phyloP scores from a whole-genome alignment of 2,888 invertebrate genomes.

The Drosophila flavopinicola region DNA sequence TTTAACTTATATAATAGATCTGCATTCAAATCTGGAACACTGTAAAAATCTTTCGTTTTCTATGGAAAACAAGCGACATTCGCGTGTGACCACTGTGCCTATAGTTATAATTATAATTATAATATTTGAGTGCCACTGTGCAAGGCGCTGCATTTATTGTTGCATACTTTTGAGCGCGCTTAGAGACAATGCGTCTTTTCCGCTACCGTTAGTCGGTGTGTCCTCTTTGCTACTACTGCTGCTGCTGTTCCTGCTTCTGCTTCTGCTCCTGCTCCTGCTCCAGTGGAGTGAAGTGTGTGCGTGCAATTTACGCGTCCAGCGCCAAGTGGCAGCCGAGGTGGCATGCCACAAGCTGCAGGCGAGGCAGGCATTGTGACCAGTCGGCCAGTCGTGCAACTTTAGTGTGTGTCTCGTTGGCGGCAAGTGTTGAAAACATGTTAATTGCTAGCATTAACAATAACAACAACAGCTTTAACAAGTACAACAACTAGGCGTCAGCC shows the following conservation, averaged over 20 bases:
- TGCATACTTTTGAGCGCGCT: conserved; percentile 42
- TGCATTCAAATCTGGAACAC: no score
- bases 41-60: no score
- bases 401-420: conserved; percentile 38
- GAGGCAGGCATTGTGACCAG: conserved; percentile 58
- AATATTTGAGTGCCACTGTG: conserved; percentile 41
- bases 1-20: no score
- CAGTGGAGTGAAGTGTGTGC: conserved; percentile 32
- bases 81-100: no score
- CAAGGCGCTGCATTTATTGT: conserved; percentile 34
- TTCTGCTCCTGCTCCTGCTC: conserved; percentile 5
- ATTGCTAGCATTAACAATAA: conserved; percentile 73
- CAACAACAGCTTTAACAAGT: conserved; percentile 36
- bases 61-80: no score
- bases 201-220: conserved; percentile 24
- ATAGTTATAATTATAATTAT: no score
- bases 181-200: conserved; percentile 50
- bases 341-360: conserved; percentile 66
- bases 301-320: conserved; percentile 64
- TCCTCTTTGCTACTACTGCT: background rate
- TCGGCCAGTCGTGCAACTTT: conserved; percentile 54
- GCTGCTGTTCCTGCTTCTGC: background rate
- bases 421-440: conserved; percentile 79
- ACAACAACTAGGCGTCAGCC: conserved; percentile 42
- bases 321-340: conserved; percentile 59